Base-by-base conservation (phyloP, 1,140 invertebrate species). In the Scaptomyza hsui region DNA sequence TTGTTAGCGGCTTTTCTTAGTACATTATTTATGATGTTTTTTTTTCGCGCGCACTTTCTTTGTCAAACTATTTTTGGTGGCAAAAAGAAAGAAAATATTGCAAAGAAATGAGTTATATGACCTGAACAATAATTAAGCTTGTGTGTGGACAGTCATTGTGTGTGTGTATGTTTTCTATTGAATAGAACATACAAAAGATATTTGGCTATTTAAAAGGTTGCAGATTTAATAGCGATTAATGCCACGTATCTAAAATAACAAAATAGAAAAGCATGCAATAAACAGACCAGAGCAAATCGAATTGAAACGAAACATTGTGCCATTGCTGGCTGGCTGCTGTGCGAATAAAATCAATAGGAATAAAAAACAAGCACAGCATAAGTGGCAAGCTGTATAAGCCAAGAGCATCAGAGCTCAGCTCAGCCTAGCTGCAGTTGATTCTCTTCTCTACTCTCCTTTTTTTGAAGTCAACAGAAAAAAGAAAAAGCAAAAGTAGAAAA, bases 1-100 rank as follows among this genome's bases (percentile, higher is more conserved):
- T 86, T 85, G 77, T 80, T 79, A 44, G 80, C 64, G 70, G 52
- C 81, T 75, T 83, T 82, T 83, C 79, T 83, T 77, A 85, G 75
- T 76, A 86, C 81, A 80, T 86, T 78, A 77, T 86, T 85, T 86
- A 86, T 86, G 64, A 74, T 86, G 55, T 78, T 57, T 74, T 72
- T 71, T 62, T 71, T 72, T 77, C 53, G 26, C 29, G 69, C 68
- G 39, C 59, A 81, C 81, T 80, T 80, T 85, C 81, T 80, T 85
- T 85, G 73, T 86, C 69, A 76, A 72, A 64, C 48, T 60, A 48
- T 78, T 78, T 74, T 78, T 64, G 56, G 53, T 79, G 39, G 41
- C 45, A 21, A 51, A 48, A 53, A 49, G 18, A 21, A 62, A 35
- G 61, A 72, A 63, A 47, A 47, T 49, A 18, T 45, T 16, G 37